Evolutionary conservation across 2,888 invertebrate species (phyloP).

Genomic region (Nomada lathburiana): DNA sequence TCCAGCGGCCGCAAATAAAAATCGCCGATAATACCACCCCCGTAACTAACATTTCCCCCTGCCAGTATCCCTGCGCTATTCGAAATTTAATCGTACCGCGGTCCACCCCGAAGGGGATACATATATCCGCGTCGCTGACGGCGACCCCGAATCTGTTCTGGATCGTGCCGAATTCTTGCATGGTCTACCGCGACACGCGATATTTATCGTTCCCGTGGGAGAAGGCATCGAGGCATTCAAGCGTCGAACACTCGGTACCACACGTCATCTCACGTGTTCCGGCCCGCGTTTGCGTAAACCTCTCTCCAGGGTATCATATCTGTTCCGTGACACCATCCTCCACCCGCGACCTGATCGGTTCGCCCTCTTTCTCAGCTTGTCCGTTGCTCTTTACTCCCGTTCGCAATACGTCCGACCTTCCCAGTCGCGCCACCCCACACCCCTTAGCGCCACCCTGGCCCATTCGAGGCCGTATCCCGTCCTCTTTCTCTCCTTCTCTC

Average conservation of each 20-base stretch:
- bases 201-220: constrained; percentile 73
- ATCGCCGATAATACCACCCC: too few relatives aligned
- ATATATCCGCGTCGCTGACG: not conserved
- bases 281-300: constrained; percentile 78
- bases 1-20: too few relatives aligned
- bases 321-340: constrained; percentile 62
- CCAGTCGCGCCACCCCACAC: constrained; percentile 35
- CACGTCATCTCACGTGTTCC: constrained; percentile 81
- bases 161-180: constrained; percentile 68
- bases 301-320: constrained; percentile 80
- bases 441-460: constrained; percentile 48
- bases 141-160: constrained; percentile 51
- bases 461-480: constrained; percentile 54
- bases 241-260: constrained; percentile 79
- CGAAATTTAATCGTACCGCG: not conserved
- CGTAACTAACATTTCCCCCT: too few relatives aligned
- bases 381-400: constrained; percentile 65
- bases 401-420: constrained; percentile 60
- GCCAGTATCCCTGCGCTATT: too few relatives aligned
- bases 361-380: constrained; percentile 52
- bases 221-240: constrained; percentile 76
- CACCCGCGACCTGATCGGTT: constrained; percentile 48
- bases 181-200: constrained; percentile 67
- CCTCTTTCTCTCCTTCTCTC: constrained; percentile 49
- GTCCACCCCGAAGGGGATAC: not conserved